Conservation (phyloP, 2,797 vertebrate species). For the Mormyrops boulengeri region DNA sequence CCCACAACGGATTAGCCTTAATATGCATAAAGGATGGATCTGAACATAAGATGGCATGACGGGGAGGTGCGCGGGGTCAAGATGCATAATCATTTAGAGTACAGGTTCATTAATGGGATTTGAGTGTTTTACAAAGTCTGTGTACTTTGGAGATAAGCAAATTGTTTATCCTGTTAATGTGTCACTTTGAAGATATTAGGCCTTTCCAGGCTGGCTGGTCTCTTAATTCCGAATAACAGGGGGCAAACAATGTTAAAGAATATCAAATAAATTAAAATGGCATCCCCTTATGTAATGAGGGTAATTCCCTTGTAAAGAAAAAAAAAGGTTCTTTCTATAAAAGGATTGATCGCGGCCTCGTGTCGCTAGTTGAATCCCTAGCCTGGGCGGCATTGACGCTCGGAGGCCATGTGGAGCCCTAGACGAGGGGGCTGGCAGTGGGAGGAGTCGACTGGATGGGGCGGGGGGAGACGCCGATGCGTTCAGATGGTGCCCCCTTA, state of each 20-base stretch:
- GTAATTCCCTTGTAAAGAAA: conserved; percentile 34
- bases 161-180: conserved; percentile 76
- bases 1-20: conserved; percentile 50
- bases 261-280: conserved; percentile 43
- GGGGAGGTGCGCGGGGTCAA: conserved; percentile 31
- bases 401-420: background rate
- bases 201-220: conserved; percentile 59
- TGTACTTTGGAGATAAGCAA: conserved; percentile 63
- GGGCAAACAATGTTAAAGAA: conserved; percentile 56
- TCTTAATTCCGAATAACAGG: conserved; percentile 54
- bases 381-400: background rate
- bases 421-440: background rate
- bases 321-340: background rate
- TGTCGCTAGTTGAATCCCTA: conserved; percentile 30
- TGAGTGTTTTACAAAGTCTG: conserved; percentile 55
- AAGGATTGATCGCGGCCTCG: conserved; percentile 33
- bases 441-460: background rate
- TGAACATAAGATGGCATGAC: conserved; percentile 39
- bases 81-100: conserved; percentile 53
- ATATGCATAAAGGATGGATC: conserved; percentile 45
- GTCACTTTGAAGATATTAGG: conserved; percentile 75
- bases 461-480: background rate
- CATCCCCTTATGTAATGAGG: conserved; percentile 42
- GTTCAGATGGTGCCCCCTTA: background rate
- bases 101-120: conserved; percentile 67